phyloP scores from a whole-genome alignment of 2,888 invertebrate species.

The Drosophila birchii region DNA sequence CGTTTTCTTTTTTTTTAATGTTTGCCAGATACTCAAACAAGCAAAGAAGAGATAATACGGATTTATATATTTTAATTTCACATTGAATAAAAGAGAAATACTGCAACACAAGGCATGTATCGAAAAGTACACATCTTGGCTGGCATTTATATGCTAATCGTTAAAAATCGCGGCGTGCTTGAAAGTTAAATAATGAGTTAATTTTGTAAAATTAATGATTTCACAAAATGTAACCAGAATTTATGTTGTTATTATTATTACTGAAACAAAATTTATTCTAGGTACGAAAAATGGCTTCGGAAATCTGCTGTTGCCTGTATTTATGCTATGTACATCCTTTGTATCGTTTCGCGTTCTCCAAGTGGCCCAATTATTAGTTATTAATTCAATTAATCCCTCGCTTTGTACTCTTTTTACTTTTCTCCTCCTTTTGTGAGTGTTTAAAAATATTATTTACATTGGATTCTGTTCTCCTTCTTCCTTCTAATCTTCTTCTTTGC shows the following conservation, averaged over 20 bases:
- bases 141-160: not conserved
- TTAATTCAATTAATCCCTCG: slow-evolving; percentile 67
- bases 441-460: slow-evolving; percentile 25
- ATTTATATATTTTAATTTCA: not conserved
- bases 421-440: slow-evolving; percentile 12
- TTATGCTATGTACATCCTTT: slow-evolving; percentile 25
- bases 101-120: not conserved
- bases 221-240: slow-evolving; percentile 9
- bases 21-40: not conserved
- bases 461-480: slow-evolving; percentile 9
- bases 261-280: slow-evolving; percentile 16
- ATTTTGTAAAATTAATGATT: not conserved
- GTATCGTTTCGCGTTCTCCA: slow-evolving; percentile 25
- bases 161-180: not conserved
- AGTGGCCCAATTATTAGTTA: slow-evolving; percentile 10
- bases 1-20: not conserved
- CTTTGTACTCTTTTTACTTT: slow-evolving; percentile 71
- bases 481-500: slow-evolving; percentile 2
- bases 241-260: not conserved
- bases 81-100: slow-evolving; percentile 11
- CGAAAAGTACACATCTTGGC: not conserved
- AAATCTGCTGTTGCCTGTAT: slow-evolving; percentile 32
- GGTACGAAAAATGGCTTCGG: slow-evolving; percentile 42
- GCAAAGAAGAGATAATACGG: not conserved
- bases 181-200: not conserved